These are phyloP conservation scores for Polydrusus tereticollis DNA, from an alignment of 2,888 invertebrate genomes.

Conservation along the genomic window DNA sequence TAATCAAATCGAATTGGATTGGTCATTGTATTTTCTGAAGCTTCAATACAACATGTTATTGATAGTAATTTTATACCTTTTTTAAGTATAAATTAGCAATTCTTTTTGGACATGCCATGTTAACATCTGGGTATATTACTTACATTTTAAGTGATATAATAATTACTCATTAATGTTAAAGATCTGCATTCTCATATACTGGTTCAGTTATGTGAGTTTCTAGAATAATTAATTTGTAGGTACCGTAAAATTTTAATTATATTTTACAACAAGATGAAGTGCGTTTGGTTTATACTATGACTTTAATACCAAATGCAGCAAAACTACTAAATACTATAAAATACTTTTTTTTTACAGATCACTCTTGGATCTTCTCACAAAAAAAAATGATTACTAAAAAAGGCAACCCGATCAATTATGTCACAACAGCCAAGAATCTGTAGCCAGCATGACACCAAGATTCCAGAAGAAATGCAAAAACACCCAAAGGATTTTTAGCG, in stretches of 20 bases:
- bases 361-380: not conserved
- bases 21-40: not conserved
- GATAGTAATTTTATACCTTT: not conserved
- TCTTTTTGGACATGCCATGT: constrained; percentile 1
- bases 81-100: not conserved
- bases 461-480: constrained; percentile 49
- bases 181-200: not conserved
- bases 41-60: not conserved
- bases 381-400: not conserved
- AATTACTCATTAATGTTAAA: not conserved
- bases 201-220: not conserved
- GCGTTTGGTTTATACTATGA: not conserved
- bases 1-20: not conserved
- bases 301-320: not conserved
- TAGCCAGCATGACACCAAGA: constrained; percentile 16
- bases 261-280: not conserved
- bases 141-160: constrained; percentile 16
- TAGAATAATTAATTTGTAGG: constrained; percentile 8
- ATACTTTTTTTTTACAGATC: not conserved
- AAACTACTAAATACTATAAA: not conserved
- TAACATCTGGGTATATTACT: constrained; percentile 2
- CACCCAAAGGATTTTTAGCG: constrained; percentile 56
- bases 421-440: constrained; percentile 20
- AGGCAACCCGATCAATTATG: constrained; percentile 16
- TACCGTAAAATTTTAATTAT: not conserved